Percentiles rank a stretch among this genome's conserved stretches.
phyloP scores from a whole-genome alignment of 2,797 vertebrate genomes.

The Crax fasciolata region DNA sequence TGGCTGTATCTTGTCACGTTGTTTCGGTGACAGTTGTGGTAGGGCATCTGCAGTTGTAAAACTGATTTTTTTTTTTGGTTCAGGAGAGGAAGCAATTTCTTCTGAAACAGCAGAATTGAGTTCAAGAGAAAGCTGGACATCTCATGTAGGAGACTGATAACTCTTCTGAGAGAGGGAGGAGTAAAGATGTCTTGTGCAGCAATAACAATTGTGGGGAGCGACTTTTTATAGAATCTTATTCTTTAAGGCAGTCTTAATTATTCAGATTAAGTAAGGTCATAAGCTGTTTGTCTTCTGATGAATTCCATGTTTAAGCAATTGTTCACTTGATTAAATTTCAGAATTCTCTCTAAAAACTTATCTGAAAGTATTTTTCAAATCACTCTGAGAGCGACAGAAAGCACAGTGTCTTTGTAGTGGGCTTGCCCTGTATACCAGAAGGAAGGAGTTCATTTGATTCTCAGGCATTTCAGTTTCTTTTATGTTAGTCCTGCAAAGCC shows the following conservation, averaged over 20 bases:
- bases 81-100: background rate
- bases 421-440: background rate
- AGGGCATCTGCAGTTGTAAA: background rate
- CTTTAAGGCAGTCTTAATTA: background rate
- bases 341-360: background rate
- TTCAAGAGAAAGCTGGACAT: background rate
- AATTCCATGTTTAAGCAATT: background rate
- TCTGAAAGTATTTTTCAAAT: background rate
- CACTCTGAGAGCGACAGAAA: fast-evolving
- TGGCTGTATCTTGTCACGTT: constrained; percentile 66
- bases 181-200: background rate
- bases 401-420: background rate
- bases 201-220: background rate
- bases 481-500: background rate
- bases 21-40: constrained; percentile 53
- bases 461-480: background rate
- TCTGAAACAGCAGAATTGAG: background rate
- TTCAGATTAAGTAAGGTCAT: background rate
- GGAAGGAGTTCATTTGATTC: background rate
- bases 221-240: background rate
- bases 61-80: background rate
- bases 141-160: background rate
- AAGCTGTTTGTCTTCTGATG: background rate
- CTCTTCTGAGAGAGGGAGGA: background rate
- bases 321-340: background rate